Percentiles rank a stretch among this genome's conserved stretches.
Conservation (phyloP, 2,113 vertebrate species). For the Brachirus orientalis region DNA sequence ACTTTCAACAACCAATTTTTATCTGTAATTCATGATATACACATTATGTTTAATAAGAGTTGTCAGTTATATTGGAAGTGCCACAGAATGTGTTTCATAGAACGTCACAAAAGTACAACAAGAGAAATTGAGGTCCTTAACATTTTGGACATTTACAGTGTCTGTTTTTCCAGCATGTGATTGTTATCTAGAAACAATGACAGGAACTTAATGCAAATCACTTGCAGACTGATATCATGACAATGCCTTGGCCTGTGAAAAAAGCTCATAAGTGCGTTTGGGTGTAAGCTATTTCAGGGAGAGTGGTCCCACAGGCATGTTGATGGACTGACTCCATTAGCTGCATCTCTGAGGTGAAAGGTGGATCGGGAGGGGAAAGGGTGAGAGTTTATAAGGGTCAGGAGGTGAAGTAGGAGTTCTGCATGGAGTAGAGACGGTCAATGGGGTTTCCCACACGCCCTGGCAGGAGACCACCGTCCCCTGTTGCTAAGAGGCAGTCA, state of each 20-base stretch:
- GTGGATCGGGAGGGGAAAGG: conserved; percentile 58
- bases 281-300: conserved; percentile 37
- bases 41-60: conserved; percentile 47
- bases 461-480: conserved; percentile 82
- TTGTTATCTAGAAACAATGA: conserved; percentile 51
- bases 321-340: conserved; percentile 70
- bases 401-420: conserved; percentile 93
- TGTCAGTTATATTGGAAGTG: conserved; percentile 53
- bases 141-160: conserved; percentile 69
- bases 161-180: conserved; percentile 74
- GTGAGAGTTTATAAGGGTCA: conserved; percentile 82
- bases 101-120: conserved; percentile 65
- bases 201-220: conserved; percentile 37
- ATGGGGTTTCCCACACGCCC: conserved; percentile 90
- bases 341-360: conserved; percentile 74
- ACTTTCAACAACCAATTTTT: conserved; percentile 45
- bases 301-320: conserved; percentile 63
- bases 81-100: conserved; percentile 46
- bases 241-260: conserved; percentile 35
- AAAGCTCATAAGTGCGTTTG: conserved; percentile 55
- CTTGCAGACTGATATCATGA: conserved; percentile 40
- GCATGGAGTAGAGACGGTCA: conserved; percentile 93
- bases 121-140: conserved; percentile 54
- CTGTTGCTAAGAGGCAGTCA: conserved; percentile 86
- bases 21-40: conserved; percentile 52